A percentile compares a stretch with the other conserved stretches of the same genome.
phyloP scores from a whole-genome alignment of 2,797 vertebrate species.

The Coilia nasus region DNA sequence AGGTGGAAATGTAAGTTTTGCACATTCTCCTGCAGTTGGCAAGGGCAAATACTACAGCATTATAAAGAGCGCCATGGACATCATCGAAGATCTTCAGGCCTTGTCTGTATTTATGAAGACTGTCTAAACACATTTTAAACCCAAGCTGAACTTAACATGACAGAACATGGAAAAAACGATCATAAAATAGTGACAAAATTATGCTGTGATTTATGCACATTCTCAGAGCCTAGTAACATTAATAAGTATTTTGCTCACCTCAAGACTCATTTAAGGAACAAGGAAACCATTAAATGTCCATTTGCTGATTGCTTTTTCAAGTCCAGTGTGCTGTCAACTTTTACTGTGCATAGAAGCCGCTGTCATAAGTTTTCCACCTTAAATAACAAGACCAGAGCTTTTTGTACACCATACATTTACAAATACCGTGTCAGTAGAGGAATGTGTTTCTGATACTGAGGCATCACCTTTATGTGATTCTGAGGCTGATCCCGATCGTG shows the following conservation, averaged over 20 bases:
- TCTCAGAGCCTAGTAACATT: conserved; percentile 44
- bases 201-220: conserved; percentile 45
- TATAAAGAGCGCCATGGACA: conserved; percentile 42
- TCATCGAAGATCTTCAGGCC: conserved; percentile 36
- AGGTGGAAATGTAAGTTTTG: conserved; percentile 43
- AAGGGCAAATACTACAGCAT: conserved; percentile 43
- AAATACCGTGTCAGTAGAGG: neutral
- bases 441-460: conserved; percentile 21
- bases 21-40: conserved; percentile 35
- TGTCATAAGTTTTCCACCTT: conserved; percentile 42
- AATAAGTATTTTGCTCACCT: conserved; percentile 43
- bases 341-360: conserved; percentile 44
- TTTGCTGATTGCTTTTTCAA: conserved; percentile 40
- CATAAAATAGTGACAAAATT: conserved; percentile 12
- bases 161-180: conserved; percentile 43
- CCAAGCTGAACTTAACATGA: conserved; percentile 48
- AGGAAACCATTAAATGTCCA: conserved; percentile 41
- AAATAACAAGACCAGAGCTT: conserved; percentile 36
- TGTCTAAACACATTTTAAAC: conserved; percentile 45
- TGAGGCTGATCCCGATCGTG: neutral
- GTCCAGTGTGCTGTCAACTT: conserved; percentile 42
- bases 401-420: conserved; percentile 26
- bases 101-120: conserved; percentile 42
- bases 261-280: conserved; percentile 41
- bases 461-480: conserved; percentile 1